Base-by-base conservation (phyloP, 1,140 invertebrate species). In the Zaprionus kolodkinae region DNA sequence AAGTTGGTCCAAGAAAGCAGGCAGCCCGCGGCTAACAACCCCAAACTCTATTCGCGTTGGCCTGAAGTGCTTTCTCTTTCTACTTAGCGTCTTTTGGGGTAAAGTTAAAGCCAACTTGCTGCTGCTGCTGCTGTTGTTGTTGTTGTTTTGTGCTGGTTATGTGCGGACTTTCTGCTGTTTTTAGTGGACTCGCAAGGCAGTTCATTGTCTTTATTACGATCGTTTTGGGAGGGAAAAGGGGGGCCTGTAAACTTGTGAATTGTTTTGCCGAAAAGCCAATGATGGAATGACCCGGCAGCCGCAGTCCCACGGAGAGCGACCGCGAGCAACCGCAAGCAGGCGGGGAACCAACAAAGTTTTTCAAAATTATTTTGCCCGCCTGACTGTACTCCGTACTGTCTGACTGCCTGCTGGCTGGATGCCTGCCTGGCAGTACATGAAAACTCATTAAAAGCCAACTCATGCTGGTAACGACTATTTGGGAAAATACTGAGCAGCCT, bases 131-230 rank as follows among this genome's bases (percentile, higher is more conserved):
- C 43, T 65, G 36, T 60, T 38, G 21, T 35, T 62, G 25, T 50
- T 70, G 35, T 55, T 59, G 15, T 21, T 10, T 66, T 52, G 55
- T 45, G 0, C 40, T 45, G 40, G 25, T 36, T 40, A 33, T 45
- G 40, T 45, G 40, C 40, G 48, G n/a, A 63, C 62, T 60, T 36
- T 61, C 0, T 62, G 25, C 43, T 71, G 59, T 78, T 81, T 74
- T 78, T 63, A 65, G 64, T 27, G 56, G 76, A 56, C 72, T 63
- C 33, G 36, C 15, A 69, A 65, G 45, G 56, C 68, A 80, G 78
- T 78, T 89, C 85, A 89, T 89, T 89, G 85, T 69, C 81, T 89
- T 88, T 76, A 89, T 81, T 77, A 76, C 67, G 48, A 81, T 81
- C 75, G 79, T 81, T 86, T 79, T 55, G 67, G 78, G 54, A 27